Evolutionary conservation across 1,140 invertebrate genomes (phyloP).

Genomic region (Cyclina sinensis): DNA sequence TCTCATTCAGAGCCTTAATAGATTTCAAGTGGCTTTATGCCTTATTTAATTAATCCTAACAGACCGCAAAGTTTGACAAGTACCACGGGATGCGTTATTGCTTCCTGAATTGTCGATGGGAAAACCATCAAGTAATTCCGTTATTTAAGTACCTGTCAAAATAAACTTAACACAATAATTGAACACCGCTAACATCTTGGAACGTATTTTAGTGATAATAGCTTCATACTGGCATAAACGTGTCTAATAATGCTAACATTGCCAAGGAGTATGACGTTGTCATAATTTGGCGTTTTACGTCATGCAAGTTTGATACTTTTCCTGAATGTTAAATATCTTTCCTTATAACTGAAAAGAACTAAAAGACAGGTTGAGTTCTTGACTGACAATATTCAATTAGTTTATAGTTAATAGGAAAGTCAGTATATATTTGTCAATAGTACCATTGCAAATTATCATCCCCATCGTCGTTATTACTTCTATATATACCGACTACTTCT

Average conservation of each 20-base stretch:
- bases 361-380: too few species aligned
- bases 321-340: too few species aligned
- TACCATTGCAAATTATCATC: too few species aligned
- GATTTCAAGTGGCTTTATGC: background rate
- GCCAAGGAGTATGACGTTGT: background rate
- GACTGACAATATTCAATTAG: too few species aligned
- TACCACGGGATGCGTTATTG: background rate
- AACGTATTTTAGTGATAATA: constrained; percentile 12
- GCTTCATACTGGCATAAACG: background rate
- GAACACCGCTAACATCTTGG: constrained; percentile 25
- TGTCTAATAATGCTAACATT: background rate
- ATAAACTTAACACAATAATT: background rate
- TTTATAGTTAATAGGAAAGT: too few species aligned
- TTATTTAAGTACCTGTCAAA: constrained; percentile 20
- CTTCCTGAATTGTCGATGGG: background rate
- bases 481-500: too few species aligned
- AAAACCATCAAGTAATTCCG: constrained; percentile 3
- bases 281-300: background rate
- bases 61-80: background rate
- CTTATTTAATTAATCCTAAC: background rate
- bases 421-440: too few species aligned
- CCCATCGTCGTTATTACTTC: too few species aligned
- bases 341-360: too few species aligned
- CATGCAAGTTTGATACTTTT: too few species aligned
- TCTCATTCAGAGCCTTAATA: background rate